Base-by-base conservation (phyloP, 2,797 vertebrate genomes). In the Artibeus jamaicensis region DNA sequence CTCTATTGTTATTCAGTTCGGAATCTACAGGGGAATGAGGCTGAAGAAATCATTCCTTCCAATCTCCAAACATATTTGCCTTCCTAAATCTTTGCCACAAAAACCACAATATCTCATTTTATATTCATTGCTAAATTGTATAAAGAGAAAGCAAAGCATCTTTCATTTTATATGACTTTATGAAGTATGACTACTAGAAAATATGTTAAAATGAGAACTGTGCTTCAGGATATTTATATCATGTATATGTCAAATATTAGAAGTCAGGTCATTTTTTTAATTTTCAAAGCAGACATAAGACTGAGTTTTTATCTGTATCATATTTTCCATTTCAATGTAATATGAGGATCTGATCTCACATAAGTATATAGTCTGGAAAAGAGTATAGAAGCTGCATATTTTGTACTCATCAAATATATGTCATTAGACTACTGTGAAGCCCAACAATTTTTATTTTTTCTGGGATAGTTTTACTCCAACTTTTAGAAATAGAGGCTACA, bases 161-260 rank as follows among this genome's bases (percentile, higher is more conserved):
- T 84, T 93, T 73, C 19, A 57, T 71, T 62, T 71, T 53, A 55
- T 65, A 73, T 82, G 53, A n/a, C 86, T 67, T 83, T 73, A 86
- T 59, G n/a, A 90, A 94, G 82, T 59, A 92, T 50, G 89, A 86
- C 70, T 78, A 90, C 71, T 5, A 78, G 68, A 88, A 93, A 90
- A 77, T 15, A 73, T 39, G 77, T 67, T 78, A 71, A 92, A 92
- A 73, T 86, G 34, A 57, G 79, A 94, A 92, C 8, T 71, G 5
- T 73, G 42, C 32, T 92, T 92, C 86, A 42, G 55, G 12, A 86
- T 67, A 42, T 76, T 93, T 67, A 59, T 59, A 67, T 70, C 34
- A 34, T n/a, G 14, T 73, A 22, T 55, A 73, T 68, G 46, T 70
- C 70, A 55, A 89, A 34, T 81, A 71, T 29, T 53, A 77, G 68